Conservation (phyloP, 2,797 vertebrate species). For the Gallinago solitaria region DNA sequence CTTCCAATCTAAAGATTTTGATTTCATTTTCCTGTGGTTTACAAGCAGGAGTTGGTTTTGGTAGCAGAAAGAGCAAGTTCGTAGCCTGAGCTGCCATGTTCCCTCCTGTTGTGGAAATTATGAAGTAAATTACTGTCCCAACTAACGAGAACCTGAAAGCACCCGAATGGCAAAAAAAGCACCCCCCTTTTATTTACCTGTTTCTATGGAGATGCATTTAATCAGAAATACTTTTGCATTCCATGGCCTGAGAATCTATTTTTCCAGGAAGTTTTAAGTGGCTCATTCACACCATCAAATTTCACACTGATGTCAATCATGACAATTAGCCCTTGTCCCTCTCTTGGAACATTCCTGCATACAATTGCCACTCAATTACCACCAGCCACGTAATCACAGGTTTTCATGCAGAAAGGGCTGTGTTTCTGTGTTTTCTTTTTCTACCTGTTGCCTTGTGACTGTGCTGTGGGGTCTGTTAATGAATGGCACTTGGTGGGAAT, state of each 20-base stretch:
- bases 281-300: not conserved
- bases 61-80: not conserved
- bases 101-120: not conserved
- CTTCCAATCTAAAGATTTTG: not conserved
- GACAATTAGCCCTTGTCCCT: not conserved
- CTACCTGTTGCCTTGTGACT: not conserved
- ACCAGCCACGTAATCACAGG: not conserved
- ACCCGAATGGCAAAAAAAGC: not conserved
- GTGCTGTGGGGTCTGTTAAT: not conserved
- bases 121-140: not conserved
- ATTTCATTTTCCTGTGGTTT: not conserved
- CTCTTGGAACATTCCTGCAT: slow-evolving; percentile 13
- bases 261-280: slow-evolving; percentile 7
- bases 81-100: not conserved
- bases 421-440: not conserved
- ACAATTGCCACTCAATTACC: slow-evolving; percentile 18
- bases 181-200: not conserved
- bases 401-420: not conserved
- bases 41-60: not conserved
- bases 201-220: not conserved
- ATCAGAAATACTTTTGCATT: not conserved
- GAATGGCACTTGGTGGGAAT: not conserved
- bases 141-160: not conserved
- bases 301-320: not conserved
- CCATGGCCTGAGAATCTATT: not conserved